Evolutionary conservation across 2,797 vertebrate genomes (phyloP).

Genomic region (Florisuga fusca): DNA sequence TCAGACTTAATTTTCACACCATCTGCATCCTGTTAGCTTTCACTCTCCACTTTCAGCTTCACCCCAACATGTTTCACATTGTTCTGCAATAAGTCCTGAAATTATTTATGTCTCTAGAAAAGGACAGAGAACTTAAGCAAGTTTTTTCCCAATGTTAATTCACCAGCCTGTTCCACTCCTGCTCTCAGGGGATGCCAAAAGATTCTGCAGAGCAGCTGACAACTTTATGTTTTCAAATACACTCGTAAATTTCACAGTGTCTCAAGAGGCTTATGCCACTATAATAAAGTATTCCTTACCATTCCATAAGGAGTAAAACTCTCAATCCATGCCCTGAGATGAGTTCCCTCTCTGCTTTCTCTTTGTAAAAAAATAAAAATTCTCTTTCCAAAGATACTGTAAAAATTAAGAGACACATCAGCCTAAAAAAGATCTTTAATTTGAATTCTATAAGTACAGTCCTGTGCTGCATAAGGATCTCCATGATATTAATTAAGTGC

Average conservation of each 20-base stretch:
- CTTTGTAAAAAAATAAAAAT: neutral
- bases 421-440: neutral
- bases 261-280: neutral
- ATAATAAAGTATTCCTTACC: neutral
- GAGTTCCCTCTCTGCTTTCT: neutral
- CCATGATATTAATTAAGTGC: neutral
- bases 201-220: neutral
- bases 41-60: neutral
- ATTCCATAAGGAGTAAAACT: neutral
- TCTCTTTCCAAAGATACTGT: neutral
- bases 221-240: neutral
- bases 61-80: constrained; percentile 4
- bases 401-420: neutral
- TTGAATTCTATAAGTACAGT: neutral
- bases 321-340: neutral
- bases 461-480: neutral
- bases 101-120: constrained; percentile 33
- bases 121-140: neutral
- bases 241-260: neutral
- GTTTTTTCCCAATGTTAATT: neutral
- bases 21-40: constrained; percentile 69
- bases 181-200: neutral
- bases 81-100: constrained; percentile 23
- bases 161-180: neutral
- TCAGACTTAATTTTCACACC: constrained; percentile 42